A percentile compares a stretch with the other conserved stretches of the same genome.
phyloP scores from a whole-genome alignment of 2,888 invertebrate species.

The Dasysyrphus tricinctus region DNA sequence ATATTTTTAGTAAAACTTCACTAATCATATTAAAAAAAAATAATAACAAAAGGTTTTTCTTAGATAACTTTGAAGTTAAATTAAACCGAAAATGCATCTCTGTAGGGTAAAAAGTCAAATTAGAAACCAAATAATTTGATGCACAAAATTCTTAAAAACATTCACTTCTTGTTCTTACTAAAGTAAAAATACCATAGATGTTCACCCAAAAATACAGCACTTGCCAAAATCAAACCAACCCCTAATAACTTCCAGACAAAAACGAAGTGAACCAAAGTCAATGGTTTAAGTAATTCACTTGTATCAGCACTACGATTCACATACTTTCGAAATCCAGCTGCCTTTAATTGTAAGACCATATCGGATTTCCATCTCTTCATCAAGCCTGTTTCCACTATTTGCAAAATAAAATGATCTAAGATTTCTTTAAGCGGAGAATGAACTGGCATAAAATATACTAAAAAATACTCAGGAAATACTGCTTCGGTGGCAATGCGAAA shows the following conservation, averaged over 20 bases:
- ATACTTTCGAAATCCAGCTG: background rate
- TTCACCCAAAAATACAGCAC: background rate
- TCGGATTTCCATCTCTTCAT: background rate
- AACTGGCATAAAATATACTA: background rate
- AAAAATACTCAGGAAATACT: background rate
- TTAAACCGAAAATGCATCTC: too few relatives aligned
- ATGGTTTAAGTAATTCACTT: background rate
- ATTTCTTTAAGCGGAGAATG: background rate
- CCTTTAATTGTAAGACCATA: background rate
- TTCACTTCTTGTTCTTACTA: background rate
- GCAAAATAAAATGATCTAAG: background rate
- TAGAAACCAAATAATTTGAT: too few relatives aligned
- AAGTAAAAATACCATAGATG: background rate
- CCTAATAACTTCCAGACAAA: background rate
- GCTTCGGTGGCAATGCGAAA: background rate
- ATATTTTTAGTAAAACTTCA: too few relatives aligned
- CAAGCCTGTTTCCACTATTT: background rate
- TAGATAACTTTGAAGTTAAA: too few relatives aligned
- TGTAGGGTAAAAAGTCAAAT: too few relatives aligned
- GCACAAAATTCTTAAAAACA: background rate
- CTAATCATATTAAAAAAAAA: too few relatives aligned
- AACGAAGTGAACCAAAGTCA: background rate
- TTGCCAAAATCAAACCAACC: background rate
- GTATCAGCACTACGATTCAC: background rate
- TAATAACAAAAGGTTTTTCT: too few relatives aligned